Evolutionary conservation across 2,113 vertebrate genomes (phyloP), one percentile per base, ranked within the genome.

Genomic region (Tapirus terrestris): DNA sequence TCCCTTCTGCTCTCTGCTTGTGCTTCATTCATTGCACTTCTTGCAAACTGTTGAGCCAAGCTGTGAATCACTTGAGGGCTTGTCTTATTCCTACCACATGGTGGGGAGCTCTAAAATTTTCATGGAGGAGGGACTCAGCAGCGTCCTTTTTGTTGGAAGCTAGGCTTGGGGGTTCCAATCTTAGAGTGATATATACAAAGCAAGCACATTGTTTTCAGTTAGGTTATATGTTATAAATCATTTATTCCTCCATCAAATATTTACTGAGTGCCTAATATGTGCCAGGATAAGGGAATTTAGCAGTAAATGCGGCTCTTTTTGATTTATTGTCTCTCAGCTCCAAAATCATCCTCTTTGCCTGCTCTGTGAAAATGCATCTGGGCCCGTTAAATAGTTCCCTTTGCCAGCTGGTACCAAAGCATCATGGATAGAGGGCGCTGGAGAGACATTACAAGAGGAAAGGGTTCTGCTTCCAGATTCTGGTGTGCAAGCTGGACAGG

Each of bases 351-450:
- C 48, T 95, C 51, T 89, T 97, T 95, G 58, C 83, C 79, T 85
- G 93, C n/a, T 95, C 58, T 56, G 53, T n/a, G 21, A 96, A 97
- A 96, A 70, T 92, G 39, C 20, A 90, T 96, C 97, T 97, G 95
- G 75, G 92, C 94, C 98, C 60, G 96, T 96, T 53, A 58, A 72
- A 43, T 61, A 79, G 21, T 83, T 91, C 82, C 39, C 53, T 88
- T 77, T 92, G 89, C 12, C 39, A 33, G 10, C 16, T 65, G 23
- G 45, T 83, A 33, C 58, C 61, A 91, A 92, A 86, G 31, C 10
- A 70, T 96, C 92, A 39, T 90, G 77, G 68, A 68, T 45, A 94
- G 85, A 60, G 56, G 70, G 7, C 25, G 0, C 58, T 83, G 16
- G n/a, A 81, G 68, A 96, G 76, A 87, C 81, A 39, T 27, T 81